phyloP scores from a whole-genome alignment of 2,113 vertebrate species.

The Talpa occidentalis region DNA sequence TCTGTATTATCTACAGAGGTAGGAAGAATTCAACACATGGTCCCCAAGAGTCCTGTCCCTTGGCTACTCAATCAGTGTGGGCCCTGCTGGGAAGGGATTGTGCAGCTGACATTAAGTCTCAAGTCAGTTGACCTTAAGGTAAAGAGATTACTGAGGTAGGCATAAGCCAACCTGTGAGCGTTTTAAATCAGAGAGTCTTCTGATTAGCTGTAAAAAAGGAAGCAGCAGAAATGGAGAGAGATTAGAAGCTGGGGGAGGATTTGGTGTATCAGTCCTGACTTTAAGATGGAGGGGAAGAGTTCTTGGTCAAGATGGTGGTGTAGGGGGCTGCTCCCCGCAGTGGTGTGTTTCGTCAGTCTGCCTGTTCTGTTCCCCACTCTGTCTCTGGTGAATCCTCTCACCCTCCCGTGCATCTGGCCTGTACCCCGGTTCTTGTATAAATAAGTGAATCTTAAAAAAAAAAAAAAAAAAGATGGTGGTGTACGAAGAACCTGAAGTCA shows the following conservation, averaged over 20 bases:
- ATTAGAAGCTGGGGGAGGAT: neutral
- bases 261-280: neutral
- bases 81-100: neutral
- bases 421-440: too few species aligned
- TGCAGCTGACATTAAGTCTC: neutral
- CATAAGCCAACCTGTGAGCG: neutral
- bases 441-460: too few species aligned
- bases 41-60: neutral
- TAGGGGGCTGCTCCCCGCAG: too few species aligned
- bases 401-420: too few species aligned
- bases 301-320: too few species aligned
- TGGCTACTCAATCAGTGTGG: neutral
- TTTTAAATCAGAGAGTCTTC: neutral
- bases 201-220: neutral
- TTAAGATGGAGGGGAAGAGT: neutral
- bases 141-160: neutral
- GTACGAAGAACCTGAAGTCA: too few species aligned
- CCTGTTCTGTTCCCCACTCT: too few species aligned
- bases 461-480: too few species aligned
- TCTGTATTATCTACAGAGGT: neutral
- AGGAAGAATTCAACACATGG: neutral
- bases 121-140: neutral
- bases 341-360: too few species aligned
- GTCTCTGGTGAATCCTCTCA: too few species aligned
- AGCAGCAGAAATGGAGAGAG: neutral